phyloP scores from a whole-genome alignment of 2,113 vertebrate genomes.

The Poicephalus gulielmi region DNA sequence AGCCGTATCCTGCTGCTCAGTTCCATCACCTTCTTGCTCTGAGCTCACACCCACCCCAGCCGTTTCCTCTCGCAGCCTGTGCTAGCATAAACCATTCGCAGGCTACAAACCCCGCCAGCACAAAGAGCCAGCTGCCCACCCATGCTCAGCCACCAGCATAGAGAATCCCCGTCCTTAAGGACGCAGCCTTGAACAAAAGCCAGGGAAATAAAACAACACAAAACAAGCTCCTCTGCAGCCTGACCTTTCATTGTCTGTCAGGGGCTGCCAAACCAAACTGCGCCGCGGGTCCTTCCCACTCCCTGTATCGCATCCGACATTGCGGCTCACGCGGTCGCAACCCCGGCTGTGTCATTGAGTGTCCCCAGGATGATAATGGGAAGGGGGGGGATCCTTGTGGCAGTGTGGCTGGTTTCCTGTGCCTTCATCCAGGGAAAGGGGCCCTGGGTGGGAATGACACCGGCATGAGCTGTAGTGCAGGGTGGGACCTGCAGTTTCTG shows the following conservation, averaged over 20 bases:
- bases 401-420: background rate
- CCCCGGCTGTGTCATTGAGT: background rate
- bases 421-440: background rate
- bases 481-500: background rate
- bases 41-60: background rate
- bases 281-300: background rate
- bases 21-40: rapidly evolving
- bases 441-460: background rate
- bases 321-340: rapidly evolving
- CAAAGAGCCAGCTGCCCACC: slow-evolving; percentile 28
- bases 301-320: background rate
- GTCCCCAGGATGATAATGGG: background rate
- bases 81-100: background rate
- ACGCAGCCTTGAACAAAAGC: slow-evolving; percentile 56
- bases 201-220: background rate
- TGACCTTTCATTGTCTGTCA: slow-evolving; percentile 42
- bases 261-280: slow-evolving; percentile 53
- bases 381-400: background rate
- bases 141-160: background rate
- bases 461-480: background rate
- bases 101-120: background rate
- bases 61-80: background rate
- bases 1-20: background rate
- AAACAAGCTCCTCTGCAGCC: slow-evolving; percentile 1
- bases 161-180: slow-evolving; percentile 15